Percentiles rank a stretch among this genome's conserved stretches.
These are phyloP conservation scores for Polypedilum pembai DNA, from an alignment of 1,140 invertebrate genomes.

Conservation along the genomic window DNA sequence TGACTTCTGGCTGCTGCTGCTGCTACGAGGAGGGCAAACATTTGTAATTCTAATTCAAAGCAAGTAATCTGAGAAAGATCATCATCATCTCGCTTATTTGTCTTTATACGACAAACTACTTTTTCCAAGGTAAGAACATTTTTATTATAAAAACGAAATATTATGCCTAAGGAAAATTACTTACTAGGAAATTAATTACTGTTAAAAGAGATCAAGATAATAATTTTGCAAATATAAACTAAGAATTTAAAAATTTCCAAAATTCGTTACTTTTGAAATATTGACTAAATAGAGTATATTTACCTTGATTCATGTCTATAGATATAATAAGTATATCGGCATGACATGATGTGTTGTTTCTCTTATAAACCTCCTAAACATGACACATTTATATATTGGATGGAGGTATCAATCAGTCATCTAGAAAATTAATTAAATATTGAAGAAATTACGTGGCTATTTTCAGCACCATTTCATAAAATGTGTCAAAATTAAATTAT, in stretches of 20 bases:
- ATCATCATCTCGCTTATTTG: background rate
- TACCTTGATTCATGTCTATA: too few species aligned
- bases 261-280: too few species aligned
- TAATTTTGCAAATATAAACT: too few species aligned
- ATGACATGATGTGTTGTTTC: background rate
- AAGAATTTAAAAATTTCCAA: too few species aligned
- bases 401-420: constrained; percentile 11
- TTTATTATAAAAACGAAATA: too few species aligned
- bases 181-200: too few species aligned
- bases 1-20: too few species aligned
- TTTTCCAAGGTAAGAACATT: too few species aligned
- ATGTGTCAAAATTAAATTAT: constrained; percentile 19
- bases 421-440: constrained; percentile 20
- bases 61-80: background rate
- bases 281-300: too few species aligned
- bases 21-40: background rate
- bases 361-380: background rate
- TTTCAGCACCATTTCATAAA: constrained; percentile 2
- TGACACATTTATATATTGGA: constrained; percentile 10
- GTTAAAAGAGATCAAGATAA: too few species aligned
- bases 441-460: constrained; percentile 17
- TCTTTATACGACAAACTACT: too few species aligned
- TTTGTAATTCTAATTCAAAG: constrained; percentile 10
- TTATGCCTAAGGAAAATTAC: too few species aligned
- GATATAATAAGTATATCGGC: background rate